Percentiles rank a stretch among this genome's conserved stretches.
phyloP scores from a whole-genome alignment of 2,113 vertebrate genomes.

The Nesoenas mayeri region DNA sequence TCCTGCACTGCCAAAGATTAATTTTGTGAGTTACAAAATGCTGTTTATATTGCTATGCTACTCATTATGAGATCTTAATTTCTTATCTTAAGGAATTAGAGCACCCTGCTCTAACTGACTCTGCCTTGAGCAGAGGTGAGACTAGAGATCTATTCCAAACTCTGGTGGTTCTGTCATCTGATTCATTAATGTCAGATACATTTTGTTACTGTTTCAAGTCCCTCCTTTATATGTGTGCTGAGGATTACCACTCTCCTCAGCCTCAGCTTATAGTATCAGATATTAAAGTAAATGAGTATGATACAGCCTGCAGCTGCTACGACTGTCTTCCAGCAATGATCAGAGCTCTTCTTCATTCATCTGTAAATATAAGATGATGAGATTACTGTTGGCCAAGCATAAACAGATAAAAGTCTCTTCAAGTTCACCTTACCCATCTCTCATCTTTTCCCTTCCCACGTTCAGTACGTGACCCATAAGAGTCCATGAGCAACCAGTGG shows the following conservation, averaged over 20 bases:
- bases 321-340: background rate
- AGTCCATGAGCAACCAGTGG: background rate
- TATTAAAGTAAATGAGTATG: background rate
- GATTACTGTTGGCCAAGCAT: background rate
- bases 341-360: background rate
- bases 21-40: background rate
- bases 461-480: accelerated
- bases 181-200: background rate
- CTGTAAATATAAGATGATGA: background rate
- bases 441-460: background rate
- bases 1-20: background rate
- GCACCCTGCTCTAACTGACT: background rate
- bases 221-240: background rate
- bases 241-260: background rate
- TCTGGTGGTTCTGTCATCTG: background rate
- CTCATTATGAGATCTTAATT: background rate
- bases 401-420: background rate
- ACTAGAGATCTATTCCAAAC: background rate
- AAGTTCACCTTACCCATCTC: background rate
- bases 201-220: background rate
- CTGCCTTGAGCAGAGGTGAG: background rate
- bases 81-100: background rate
- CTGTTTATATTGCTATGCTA: background rate
- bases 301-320: background rate
- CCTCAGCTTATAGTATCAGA: background rate